Conservation (phyloP, 2,113 vertebrate species). For the Gracilinanus agilis region DNA sequence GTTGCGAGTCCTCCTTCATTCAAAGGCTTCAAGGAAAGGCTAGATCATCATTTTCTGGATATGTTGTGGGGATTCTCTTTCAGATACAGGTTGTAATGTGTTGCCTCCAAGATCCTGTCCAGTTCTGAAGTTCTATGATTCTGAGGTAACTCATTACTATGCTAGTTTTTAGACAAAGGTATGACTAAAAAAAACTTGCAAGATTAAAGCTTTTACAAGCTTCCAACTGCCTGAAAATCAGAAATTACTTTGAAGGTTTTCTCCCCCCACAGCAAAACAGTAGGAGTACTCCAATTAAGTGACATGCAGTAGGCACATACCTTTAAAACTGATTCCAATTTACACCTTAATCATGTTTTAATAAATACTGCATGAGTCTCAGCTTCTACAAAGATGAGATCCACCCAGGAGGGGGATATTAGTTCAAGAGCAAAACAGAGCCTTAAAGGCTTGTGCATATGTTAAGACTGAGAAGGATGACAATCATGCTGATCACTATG, state of each 20-base stretch:
- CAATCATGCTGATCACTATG: background rate
- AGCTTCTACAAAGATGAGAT: conserved; percentile 56
- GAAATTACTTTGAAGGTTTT: conserved; percentile 67
- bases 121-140: background rate
- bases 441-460: background rate
- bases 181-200: conserved; percentile 63
- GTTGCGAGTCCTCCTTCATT: background rate
- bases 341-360: conserved; percentile 78
- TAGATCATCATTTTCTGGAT: background rate
- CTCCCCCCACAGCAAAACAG: conserved; percentile 64
- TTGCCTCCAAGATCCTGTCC: background rate
- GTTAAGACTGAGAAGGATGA: background rate
- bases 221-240: conserved; percentile 69
- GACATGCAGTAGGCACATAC: conserved; percentile 54
- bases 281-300: conserved; percentile 78
- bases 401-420: conserved; percentile 43
- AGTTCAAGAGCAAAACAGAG: conserved; percentile 29
- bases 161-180: conserved; percentile 52
- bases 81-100: background rate
- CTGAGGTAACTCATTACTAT: conserved; percentile 46
- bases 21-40: background rate
- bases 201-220: conserved; percentile 59
- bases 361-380: conserved; percentile 67
- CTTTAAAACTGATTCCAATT: conserved; percentile 70
- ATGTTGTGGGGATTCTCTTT: background rate